Evolutionary conservation across 1,140 invertebrate genomes (phyloP).

Genomic region (Probaryconus sp.): DNA sequence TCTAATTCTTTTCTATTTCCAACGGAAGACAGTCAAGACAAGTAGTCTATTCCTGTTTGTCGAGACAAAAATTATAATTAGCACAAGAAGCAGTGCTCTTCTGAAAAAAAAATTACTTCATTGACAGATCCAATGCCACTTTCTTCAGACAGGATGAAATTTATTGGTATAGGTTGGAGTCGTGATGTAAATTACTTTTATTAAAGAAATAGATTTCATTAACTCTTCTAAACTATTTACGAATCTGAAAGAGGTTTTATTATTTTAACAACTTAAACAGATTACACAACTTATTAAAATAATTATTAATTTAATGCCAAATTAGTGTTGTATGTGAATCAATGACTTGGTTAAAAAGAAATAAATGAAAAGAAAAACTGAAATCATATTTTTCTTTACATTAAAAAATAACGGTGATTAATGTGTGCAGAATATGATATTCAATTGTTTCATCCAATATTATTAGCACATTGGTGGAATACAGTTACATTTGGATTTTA

Average conservation of each 20-base stretch:
- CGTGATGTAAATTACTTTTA: too few species aligned
- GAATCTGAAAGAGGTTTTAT: too few species aligned
- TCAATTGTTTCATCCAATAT: too few species aligned
- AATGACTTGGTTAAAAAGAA: background rate
- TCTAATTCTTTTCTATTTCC: conserved; percentile 52
- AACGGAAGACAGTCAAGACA: conserved; percentile 27
- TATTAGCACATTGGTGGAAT: conserved; percentile 68
- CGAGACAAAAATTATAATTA: conserved; percentile 62
- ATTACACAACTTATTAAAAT: too few species aligned
- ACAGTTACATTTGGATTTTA: conserved; percentile 69
- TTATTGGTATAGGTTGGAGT: conserved; percentile 55
- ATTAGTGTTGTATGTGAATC: too few species aligned
- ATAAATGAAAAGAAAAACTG: conserved; percentile 58
- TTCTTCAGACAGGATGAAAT: conserved; percentile 39
- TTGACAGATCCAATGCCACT: conserved; percentile 31
- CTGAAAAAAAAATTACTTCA: conserved; percentile 38
- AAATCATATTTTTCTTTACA: too few species aligned
- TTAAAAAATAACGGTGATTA: conserved; percentile 64
- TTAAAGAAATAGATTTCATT: too few species aligned
- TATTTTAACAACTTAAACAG: too few species aligned
- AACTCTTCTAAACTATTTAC: too few species aligned
- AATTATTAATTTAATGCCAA: too few species aligned
- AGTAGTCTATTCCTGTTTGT: conserved; percentile 52
- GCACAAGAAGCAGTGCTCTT: conserved; percentile 42
- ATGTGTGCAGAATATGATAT: too few species aligned